Conservation (phyloP, 1,140 invertebrate species). For the Drosophila chauvacae region DNA sequence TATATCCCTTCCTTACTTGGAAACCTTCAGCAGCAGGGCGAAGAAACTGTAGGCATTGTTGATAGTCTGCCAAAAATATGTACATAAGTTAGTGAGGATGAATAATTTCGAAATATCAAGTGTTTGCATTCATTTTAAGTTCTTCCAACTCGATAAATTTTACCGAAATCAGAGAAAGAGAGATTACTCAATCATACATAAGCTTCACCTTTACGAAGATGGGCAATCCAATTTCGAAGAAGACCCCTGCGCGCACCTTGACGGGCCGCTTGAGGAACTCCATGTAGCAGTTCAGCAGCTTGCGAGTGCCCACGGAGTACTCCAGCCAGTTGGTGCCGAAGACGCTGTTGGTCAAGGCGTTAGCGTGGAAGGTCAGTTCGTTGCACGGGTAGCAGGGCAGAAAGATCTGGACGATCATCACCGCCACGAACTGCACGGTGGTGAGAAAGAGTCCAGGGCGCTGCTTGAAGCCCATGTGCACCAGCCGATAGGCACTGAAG, state of each 20-base stretch:
- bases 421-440: conserved; percentile 65
- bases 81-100: background rate
- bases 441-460: conserved; percentile 64
- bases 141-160: background rate
- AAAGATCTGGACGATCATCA: conserved; percentile 75
- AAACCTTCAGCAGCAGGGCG: conserved; percentile 73
- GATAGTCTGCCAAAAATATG: conserved; percentile 54
- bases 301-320: conserved; percentile 65
- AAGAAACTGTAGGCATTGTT: conserved; percentile 81
- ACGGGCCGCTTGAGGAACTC: conserved; percentile 69
- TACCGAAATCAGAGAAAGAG: fast-evolving
- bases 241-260: conserved; percentile 64
- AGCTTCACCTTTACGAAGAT: conserved; percentile 71
- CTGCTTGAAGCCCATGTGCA: conserved; percentile 61
- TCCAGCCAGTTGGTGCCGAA: conserved; percentile 72
- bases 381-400: conserved; percentile 79
- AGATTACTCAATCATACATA: too few species aligned
- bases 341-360: conserved; percentile 59
- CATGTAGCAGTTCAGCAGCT: conserved; percentile 74
- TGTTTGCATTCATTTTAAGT: too few species aligned
- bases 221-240: conserved; percentile 76
- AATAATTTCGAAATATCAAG: background rate
- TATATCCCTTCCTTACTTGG: conserved; percentile 43
- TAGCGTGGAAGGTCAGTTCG: conserved; percentile 64
- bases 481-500: conserved; percentile 68